Evolutionary conservation across 2,113 vertebrate species (phyloP).

Genomic region (Crotalus viridis): DNA sequence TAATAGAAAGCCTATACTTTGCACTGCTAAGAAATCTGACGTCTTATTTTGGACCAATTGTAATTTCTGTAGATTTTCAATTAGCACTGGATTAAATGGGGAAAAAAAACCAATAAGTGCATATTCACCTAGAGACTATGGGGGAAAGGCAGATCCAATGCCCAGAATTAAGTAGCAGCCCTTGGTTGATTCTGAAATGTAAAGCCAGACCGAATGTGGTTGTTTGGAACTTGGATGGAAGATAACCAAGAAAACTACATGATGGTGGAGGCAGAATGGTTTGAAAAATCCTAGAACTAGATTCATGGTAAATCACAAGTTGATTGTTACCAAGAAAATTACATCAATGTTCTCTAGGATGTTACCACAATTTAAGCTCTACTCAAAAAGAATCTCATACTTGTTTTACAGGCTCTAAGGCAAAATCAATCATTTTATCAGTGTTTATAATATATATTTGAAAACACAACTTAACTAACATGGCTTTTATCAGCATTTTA

Average conservation of each 20-base stretch:
- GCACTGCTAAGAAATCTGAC: too few relatives aligned
- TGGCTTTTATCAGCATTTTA: not conserved
- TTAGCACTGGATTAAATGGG: not conserved
- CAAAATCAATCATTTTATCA: not conserved
- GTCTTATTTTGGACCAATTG: too few relatives aligned
- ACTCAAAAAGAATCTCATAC: not conserved
- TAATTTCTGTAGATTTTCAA: too few relatives aligned
- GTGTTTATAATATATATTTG: not conserved
- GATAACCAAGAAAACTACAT: not conserved
- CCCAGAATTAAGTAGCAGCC: not conserved
- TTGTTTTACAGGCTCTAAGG: not conserved
- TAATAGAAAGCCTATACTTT: too few relatives aligned
- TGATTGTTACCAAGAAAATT: too few relatives aligned
- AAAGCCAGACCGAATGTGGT: not conserved
- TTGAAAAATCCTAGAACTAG: not conserved
- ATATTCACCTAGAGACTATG: not conserved
- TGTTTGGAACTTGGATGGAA: not conserved
- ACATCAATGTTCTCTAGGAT: too few relatives aligned
- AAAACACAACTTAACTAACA: not conserved
- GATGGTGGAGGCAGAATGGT: not conserved
- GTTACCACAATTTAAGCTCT: not conserved
- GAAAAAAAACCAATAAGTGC: not conserved
- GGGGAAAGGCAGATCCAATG: not conserved
- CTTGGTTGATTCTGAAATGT: not conserved
- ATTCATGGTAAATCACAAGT: too few relatives aligned